Conservation (phyloP, 1,140 invertebrate species). For the Anthonomus grandis region DNA sequence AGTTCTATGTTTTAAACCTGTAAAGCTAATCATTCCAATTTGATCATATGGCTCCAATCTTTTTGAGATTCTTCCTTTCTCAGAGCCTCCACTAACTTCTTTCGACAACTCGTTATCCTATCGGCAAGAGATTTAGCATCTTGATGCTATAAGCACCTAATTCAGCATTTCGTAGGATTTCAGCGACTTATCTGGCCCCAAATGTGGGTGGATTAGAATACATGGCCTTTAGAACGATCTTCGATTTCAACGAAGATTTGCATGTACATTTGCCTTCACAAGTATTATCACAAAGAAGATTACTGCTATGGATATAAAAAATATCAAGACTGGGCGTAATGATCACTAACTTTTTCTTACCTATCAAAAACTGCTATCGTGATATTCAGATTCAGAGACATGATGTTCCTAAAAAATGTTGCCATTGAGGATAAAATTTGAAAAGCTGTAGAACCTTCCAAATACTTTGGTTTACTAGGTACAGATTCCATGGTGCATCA, state of each 20-base stretch:
- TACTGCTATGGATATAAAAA: no score
- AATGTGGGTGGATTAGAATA: constrained; percentile 97
- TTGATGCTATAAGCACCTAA: constrained; percentile 50
- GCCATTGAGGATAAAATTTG: no score
- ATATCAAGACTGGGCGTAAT: no score
- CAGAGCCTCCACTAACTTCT: constrained; percentile 70
- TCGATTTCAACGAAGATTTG: constrained; percentile 87
- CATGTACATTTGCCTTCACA: no score
- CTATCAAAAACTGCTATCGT: no score
- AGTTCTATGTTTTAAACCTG: constrained; percentile 88
- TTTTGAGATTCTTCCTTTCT: constrained; percentile 90
- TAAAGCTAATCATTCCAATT: constrained; percentile 99
- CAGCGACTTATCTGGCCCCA: constrained; percentile 83
- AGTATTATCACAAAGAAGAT: no score
- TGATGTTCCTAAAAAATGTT: no score
- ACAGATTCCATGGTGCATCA: no score
- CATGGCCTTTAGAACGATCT: constrained; percentile 92
- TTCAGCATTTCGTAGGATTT: constrained; percentile 71
- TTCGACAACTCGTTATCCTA: constrained; percentile 87
- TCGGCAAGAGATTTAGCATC: constrained; percentile 75
- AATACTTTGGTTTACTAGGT: no score
- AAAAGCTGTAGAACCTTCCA: no score
- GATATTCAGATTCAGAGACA: no score
- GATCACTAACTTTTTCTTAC: no score
- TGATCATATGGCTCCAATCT: constrained; percentile 99